Conservation (phyloP, 2,888 invertebrate species). For the Synanthedon formicaeformis region DNA sequence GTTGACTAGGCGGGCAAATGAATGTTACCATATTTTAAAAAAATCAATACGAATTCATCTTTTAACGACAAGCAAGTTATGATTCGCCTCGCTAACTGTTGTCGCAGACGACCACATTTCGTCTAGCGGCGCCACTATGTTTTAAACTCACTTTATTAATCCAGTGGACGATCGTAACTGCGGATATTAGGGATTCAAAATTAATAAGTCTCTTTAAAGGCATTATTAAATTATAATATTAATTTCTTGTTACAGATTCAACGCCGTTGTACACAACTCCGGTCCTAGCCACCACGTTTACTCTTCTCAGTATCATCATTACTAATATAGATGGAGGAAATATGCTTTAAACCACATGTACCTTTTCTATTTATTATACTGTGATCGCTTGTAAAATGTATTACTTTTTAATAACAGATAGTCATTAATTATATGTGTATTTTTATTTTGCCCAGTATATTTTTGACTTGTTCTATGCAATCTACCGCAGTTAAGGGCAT, state of each 20-base stretch:
- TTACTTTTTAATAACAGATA: conserved; percentile 15
- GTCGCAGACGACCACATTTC: too few relatives aligned
- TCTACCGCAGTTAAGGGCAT: too few relatives aligned
- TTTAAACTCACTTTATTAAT: not conserved
- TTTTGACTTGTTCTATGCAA: too few relatives aligned
- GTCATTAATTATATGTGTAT: conserved; percentile 8
- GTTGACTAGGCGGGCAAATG: too few relatives aligned
- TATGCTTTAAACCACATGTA: conserved; percentile 23
- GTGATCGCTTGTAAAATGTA: conserved; percentile 34
- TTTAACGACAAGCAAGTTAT: too few relatives aligned
- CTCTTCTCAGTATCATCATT: conserved; percentile 50
- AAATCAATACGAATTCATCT: too few relatives aligned
- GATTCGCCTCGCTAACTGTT: too few relatives aligned
- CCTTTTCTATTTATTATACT: conserved; percentile 39
- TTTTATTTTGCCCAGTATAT: conserved; percentile 1
- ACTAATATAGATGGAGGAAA: conserved; percentile 28
- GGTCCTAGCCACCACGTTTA: conserved; percentile 59
- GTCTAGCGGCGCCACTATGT: not conserved
- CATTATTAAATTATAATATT: not conserved
- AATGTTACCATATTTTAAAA: too few relatives aligned
- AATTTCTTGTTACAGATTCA: conserved; percentile 46
- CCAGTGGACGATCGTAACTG: not conserved
- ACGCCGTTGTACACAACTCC: conserved; percentile 62
- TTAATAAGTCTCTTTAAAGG: not conserved
- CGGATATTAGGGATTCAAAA: not conserved